Percentiles rank a stretch among this genome's conserved stretches.
These are phyloP conservation scores for Hydropotes inermis DNA, from an alignment of 2,113 vertebrate genomes.

Conservation along the genomic window DNA sequence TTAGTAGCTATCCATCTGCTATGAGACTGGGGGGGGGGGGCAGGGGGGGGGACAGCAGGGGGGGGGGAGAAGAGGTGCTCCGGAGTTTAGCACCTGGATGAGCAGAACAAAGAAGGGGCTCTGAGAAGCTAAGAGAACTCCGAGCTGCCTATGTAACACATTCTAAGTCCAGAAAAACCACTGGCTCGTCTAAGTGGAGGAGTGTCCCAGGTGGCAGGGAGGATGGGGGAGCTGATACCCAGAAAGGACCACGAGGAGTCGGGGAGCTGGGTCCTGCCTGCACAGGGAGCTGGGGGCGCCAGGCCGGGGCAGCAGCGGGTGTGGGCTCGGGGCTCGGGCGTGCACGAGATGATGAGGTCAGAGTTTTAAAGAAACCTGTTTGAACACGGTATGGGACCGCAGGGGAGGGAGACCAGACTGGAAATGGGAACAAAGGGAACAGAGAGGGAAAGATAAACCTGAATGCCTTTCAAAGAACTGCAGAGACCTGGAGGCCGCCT, in stretches of 20 bases:
- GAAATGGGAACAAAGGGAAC: background rate
- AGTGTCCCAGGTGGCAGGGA: background rate
- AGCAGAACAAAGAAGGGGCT: background rate
- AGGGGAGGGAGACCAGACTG: background rate
- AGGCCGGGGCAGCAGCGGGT: background rate
- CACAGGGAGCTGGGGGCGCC: background rate
- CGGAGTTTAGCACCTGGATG: background rate
- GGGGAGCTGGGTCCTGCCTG: background rate
- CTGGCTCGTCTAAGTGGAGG: background rate
- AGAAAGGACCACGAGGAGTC: background rate
- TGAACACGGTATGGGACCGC: background rate
- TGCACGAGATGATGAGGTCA: background rate
- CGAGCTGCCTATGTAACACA: background rate
- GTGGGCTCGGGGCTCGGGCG: background rate
- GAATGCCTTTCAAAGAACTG: background rate
- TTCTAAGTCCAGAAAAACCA: background rate
- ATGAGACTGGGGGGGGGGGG: background rate
- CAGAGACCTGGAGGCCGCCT: background rate
- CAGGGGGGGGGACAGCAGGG: fast-evolving
- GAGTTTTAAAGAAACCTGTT: constrained; percentile 45
- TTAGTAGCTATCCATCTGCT: background rate
- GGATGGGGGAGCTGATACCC: background rate
- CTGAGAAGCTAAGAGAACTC: background rate
- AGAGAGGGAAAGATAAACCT: background rate
- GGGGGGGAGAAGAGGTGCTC: background rate